Conservation (phyloP, 2,888 invertebrate genomes). For the Pseudococcus viburni region DNA sequence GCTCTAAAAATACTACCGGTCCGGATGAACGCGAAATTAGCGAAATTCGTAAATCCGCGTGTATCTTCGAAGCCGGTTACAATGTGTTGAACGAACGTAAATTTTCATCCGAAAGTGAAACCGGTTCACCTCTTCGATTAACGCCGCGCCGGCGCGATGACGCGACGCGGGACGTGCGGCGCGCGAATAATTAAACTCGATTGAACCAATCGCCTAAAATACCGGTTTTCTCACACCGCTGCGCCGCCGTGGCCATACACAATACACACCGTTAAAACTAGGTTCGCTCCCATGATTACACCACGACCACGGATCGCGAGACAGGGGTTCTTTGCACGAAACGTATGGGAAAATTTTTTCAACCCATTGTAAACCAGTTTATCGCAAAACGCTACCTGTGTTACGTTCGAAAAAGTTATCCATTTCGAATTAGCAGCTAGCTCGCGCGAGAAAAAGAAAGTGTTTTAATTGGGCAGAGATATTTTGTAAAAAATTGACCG, state of each 20-base stretch:
- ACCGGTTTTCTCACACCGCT: constrained; percentile 43
- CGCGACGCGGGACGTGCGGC: background rate
- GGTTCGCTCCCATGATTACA: constrained; percentile 60
- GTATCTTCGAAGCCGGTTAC: background rate
- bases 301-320: constrained; percentile 8
- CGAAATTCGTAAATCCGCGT: constrained; percentile 13
- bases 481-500: background rate
- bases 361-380: constrained; percentile 53
- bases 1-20: constrained; percentile 40
- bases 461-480: background rate
- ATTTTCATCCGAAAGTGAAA: constrained; percentile 59
- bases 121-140: constrained; percentile 53
- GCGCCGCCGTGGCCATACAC: background rate
- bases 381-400: background rate
- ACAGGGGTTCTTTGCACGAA: constrained; percentile 49
- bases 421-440: background rate
- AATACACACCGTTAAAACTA: constrained; percentile 61
- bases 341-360: constrained; percentile 58
- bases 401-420: constrained; percentile 16
- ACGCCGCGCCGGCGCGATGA: background rate
- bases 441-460: constrained; percentile 9
- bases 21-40: background rate
- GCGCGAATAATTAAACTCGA: constrained; percentile 51
- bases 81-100: background rate
- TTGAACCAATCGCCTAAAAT: constrained; percentile 51